Base-by-base conservation (phyloP, 1,140 invertebrate species). In the Cylas formicarius region DNA sequence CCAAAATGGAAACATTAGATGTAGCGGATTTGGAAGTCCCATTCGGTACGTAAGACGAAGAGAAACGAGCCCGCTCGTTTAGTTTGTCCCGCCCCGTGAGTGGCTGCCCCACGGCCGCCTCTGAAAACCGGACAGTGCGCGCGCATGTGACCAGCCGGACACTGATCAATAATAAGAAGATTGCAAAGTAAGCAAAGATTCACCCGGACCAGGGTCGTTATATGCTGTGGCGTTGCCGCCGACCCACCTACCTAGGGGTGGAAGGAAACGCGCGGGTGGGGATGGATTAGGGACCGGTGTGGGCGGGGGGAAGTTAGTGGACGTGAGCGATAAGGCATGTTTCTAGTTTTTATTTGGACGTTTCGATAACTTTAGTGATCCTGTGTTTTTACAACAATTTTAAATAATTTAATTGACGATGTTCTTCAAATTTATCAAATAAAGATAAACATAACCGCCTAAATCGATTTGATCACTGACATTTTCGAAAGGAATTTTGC, bases 131-230 rank as follows among this genome's bases (percentile, higher is more conserved):
- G 47, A 50, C 48, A 28, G 36, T 50, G 43, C 47, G 47, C 51
- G 47, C 50, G 45, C 50, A 52, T 53, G 37, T 63, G 61, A 63
- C 61, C 60, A 56, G 52, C 53, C 60, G 59, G 59, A 63, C 61
- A 62, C 56, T 62, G 61, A 63, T 63, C 61, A 63, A 63, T 63
- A 63, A 61, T 63, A 63, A 63, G 61, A 62, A 62, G 61, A 63
- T 63, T 61, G 61, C 57, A 63, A 63, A 63, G 61, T 63, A 63
- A 63, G 59, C 59, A 63, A 63, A 60, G 56, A 58, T 63, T 61
- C 54, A 50, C 48, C 48, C 52, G 48, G 45, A 50, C 53, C 51
- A 48, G 31, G 38, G 53, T 48, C 51, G 51, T 58, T 53, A 56
- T 56, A 45, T n/a, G n/a, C n/a, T n/a, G n/a, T n/a, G n/a, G n/a